Conservation (phyloP, 2,888 invertebrate genomes). For the Drosophila lutescens region DNA sequence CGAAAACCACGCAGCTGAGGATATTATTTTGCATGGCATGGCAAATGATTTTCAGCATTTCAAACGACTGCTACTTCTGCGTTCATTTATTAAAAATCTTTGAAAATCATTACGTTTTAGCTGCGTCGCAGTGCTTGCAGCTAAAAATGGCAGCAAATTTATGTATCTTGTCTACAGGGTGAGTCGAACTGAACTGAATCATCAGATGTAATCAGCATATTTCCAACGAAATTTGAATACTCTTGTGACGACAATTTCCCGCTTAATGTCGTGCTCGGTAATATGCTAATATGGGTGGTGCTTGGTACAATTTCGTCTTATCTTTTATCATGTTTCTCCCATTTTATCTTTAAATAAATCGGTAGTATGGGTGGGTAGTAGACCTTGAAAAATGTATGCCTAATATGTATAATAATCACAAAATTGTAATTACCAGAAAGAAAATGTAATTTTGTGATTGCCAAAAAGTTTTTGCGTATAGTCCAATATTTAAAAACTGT, state of each 20-base stretch:
- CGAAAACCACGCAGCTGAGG: constrained; percentile 12
- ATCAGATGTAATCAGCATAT: constrained; percentile 22
- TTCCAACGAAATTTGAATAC: constrained; percentile 37
- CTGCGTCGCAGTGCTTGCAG: background rate
- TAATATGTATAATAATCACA: too few species aligned
- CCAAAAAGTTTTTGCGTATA: too few species aligned
- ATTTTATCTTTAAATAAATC: too few species aligned
- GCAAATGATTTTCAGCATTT: constrained; percentile 21
- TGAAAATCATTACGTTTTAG: constrained; percentile 48
- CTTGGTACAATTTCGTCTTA: background rate
- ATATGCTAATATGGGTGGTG: constrained; percentile 3
- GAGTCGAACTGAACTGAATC: constrained; percentile 11
- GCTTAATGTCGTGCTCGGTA: too few species aligned
- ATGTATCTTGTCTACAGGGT: constrained; percentile 16
- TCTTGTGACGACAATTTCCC: constrained; percentile 7
- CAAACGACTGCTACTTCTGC: constrained; percentile 15
- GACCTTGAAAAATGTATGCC: too few species aligned
- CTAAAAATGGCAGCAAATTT: constrained; percentile 55
- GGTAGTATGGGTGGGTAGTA: too few species aligned
- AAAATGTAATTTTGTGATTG: too few species aligned
- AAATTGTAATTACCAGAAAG: too few species aligned
- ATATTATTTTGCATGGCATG: constrained; percentile 18
- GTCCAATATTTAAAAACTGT: too few species aligned
- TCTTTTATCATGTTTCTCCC: too few species aligned
- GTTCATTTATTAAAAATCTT: constrained; percentile 60